Evolutionary conservation across 2,888 invertebrate genomes (phyloP), one percentile per base, ranked within the genome.

Genomic region (Nomada ferruginata): DNA sequence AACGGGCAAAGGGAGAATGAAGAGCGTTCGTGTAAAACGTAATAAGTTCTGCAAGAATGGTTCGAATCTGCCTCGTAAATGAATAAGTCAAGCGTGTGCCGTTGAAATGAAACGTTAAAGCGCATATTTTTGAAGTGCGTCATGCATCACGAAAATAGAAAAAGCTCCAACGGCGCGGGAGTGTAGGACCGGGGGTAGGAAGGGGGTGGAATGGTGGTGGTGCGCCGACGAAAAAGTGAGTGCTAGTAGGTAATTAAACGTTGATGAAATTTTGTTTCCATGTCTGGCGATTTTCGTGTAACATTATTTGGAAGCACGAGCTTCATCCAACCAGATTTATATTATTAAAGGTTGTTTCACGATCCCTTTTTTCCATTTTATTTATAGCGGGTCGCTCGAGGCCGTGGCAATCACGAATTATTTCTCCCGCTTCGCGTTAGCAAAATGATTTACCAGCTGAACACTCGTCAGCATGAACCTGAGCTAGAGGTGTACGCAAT

Each of bases 371-470:
- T 42, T 23, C 29, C n/a, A 36, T 71, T 71, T 65, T 52, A 71
- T 59, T 59, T 13, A 4, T 44, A 26, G 29, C 52, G 50, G 44
- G 15, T 15, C n/a, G 36, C 29, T 57, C 52, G 11, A 61, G 53
- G 7, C 36, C 0, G 36, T 23, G 44, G 20, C 10, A 18, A 15
- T n/a, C 20, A 29, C 57, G 66, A 59, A 60, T 66, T 29, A 59
- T 59, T 74, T n/a, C 18, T 15, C 20, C 36, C 20, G 10, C 11
- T 42, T 42, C 18, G 42, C 42, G 20, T 44, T 20, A 2, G 44
- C 57, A 15, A 44, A 65, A 77, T 77, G 59, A 77, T 66, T 72
- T 73, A 73, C 53, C 73, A 59, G 18, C 50, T 18, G 64, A 36
- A 64, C 36, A 36, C 36, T 36, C 36, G 36, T 36, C 36, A 1